phyloP scores from a whole-genome alignment of 1,140 invertebrate species.

The Rhynchophorus ferrugineus region DNA sequence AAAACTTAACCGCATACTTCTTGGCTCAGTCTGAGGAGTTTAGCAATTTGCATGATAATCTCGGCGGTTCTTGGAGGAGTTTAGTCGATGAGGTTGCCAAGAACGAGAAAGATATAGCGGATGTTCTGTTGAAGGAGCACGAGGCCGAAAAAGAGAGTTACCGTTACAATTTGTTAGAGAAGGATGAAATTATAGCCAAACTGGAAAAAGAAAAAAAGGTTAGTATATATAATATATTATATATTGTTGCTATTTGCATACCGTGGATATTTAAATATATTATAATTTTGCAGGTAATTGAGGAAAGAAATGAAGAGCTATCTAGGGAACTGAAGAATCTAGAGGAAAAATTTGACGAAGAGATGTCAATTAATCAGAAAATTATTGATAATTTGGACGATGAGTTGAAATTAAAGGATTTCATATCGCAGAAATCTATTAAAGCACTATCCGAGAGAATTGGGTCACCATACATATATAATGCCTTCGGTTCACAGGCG shows the following conservation, averaged over 20 bases:
- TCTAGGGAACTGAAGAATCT: slow-evolving; percentile 5
- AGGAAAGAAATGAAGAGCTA: slow-evolving; percentile 10
- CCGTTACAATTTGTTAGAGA: slow-evolving; percentile 11
- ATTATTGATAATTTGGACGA: too few species aligned
- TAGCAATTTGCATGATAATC: slow-evolving; percentile 45
- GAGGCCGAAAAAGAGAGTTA: slow-evolving; percentile 43
- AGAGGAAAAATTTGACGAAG: slow-evolving; percentile 38
- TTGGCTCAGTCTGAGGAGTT: slow-evolving; percentile 46
- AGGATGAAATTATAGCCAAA: slow-evolving; percentile 5
- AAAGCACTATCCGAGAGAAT: slow-evolving; percentile 65
- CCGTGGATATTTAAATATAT: neutral
- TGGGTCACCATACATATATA: too few species aligned
- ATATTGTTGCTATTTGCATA: neutral
- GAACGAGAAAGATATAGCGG: slow-evolving; percentile 50
- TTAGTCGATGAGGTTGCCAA: slow-evolving; percentile 46
- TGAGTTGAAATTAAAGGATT: too few species aligned
- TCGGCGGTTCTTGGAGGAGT: slow-evolving; percentile 48
- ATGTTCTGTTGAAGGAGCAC: slow-evolving; percentile 55
- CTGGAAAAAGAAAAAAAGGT: slow-evolving; percentile 17
- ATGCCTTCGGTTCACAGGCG: too few species aligned
- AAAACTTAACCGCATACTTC: slow-evolving; percentile 47
- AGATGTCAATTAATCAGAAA: too few species aligned
- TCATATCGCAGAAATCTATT: slow-evolving; percentile 54
- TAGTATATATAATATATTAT: neutral
- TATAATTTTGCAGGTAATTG: too few species aligned